Base-by-base conservation (phyloP, 2,888 invertebrate species). In the Alsophila aescularia region DNA sequence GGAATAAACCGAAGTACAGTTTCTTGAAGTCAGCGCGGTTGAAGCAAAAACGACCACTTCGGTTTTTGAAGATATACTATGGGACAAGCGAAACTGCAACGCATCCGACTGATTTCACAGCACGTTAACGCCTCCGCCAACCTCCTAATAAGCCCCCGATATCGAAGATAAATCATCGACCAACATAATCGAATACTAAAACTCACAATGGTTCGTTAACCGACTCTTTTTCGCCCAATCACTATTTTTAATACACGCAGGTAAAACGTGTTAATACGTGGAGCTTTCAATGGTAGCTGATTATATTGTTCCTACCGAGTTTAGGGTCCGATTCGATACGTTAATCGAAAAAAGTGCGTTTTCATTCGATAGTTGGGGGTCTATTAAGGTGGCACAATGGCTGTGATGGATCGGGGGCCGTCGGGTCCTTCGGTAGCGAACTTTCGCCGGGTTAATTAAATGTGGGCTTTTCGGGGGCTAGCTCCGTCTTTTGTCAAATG, bases 151-250 rank as follows among this genome's bases (percentile, higher is more conserved):
- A 47, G 51, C 53, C 48, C 52, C 44, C 50, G 14, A 51, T 69
- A 62, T 61, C 62, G 62, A 66, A 66, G 61, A 80, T 81, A 81
- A 83, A 85, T 79, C 87, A 87, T 83, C 81, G 72, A 83, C 81
- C 81, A 81, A 77, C 72, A 86, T 90, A 90, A 90, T 90, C 89
- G 87, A 87, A 85, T 84, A 77, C 77, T 61, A 72, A 76, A 81
- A 88, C 79, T 76, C 83, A 90, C 90, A 91, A 90, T 90, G 90
- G 83, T 89, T 90, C 89, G 83, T 90, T 90, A 91, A 77, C 75
- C 72, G 73, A 66, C 67, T 66, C 71, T 74, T 58, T 64, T 52
- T 58, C 60, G 90, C 87, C 72, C 72, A 69, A 88, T 91, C 90
- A 91, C 84, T 69, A 75, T 83, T 87, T 90, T 91, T 91, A 90